Conservation (phyloP, 2,797 vertebrate genomes). For the Acanthiza pusilla region DNA sequence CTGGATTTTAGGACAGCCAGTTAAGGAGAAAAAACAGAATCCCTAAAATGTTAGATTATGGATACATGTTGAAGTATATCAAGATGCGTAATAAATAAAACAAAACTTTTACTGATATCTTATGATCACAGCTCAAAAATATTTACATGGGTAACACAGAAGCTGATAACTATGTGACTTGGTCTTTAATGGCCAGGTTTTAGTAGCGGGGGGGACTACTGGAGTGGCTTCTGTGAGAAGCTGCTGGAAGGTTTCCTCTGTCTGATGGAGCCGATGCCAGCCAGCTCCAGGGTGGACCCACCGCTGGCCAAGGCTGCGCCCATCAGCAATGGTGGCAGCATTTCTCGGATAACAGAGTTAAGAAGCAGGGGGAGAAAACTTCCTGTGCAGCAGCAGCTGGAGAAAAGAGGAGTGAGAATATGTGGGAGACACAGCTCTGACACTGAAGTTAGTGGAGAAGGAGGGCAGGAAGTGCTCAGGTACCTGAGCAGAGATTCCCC, state of each 20-base stretch:
- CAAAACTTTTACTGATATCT: not conserved
- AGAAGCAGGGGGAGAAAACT: not conserved
- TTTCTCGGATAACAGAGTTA: not conserved
- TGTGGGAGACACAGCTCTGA: not conserved
- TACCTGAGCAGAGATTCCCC: not conserved
- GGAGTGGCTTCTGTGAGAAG: not conserved
- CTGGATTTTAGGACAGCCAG: not conserved
- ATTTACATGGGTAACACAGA: not conserved
- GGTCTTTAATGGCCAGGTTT: not conserved
- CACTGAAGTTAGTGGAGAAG: not conserved
- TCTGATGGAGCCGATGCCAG: fast-evolving
- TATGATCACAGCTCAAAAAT: not conserved
- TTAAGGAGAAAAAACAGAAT: not conserved
- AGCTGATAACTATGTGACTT: not conserved
- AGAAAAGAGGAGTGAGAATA: not conserved
- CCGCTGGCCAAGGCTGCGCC: not conserved
- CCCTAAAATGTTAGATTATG: not conserved
- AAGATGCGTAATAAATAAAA: not conserved
- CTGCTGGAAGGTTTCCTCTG: fast-evolving
- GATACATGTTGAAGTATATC: not conserved
- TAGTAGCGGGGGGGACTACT: fast-evolving
- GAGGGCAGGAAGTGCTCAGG: not conserved
- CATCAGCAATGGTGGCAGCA: not conserved
- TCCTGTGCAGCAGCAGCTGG: not conserved
- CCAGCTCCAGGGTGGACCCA: fast-evolving